phyloP scores from a whole-genome alignment of 2,113 vertebrate genomes.

The Pachycephala philippinensis region DNA sequence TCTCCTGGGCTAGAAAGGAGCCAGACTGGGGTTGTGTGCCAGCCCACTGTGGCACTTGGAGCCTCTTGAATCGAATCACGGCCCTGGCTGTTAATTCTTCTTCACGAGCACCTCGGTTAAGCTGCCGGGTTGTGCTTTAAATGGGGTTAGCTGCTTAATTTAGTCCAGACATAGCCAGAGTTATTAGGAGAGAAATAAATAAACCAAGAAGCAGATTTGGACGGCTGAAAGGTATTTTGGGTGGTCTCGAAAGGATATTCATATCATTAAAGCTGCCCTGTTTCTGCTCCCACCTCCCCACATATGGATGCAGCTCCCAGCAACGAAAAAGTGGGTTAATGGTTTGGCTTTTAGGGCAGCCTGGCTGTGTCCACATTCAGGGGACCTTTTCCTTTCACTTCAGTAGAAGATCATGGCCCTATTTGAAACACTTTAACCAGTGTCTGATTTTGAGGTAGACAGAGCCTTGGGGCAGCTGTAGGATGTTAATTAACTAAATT shows the following conservation, averaged over 20 bases:
- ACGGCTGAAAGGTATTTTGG: conserved; percentile 1
- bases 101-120: not conserved
- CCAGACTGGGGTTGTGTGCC: not conserved
- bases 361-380: not conserved
- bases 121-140: not conserved
- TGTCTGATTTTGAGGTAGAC: not conserved
- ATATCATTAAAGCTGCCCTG: not conserved
- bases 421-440: not conserved
- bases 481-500: not conserved
- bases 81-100: not conserved
- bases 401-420: not conserved
- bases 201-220: conserved; percentile 16
- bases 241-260: conserved; percentile 5
- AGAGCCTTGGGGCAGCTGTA: not conserved
- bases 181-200: conserved; percentile 57
- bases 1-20: not conserved
- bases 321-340: not conserved
- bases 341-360: not conserved
- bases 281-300: not conserved
- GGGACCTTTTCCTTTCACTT: not conserved
- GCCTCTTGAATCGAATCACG: not conserved
- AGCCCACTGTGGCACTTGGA: not conserved
- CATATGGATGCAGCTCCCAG: not conserved
- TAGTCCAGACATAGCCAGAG: conserved; percentile 12
- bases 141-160: not conserved